These are phyloP conservation scores for Drosophila lacertosa DNA, from an alignment of 1,140 invertebrate species.

Conservation along the genomic window DNA sequence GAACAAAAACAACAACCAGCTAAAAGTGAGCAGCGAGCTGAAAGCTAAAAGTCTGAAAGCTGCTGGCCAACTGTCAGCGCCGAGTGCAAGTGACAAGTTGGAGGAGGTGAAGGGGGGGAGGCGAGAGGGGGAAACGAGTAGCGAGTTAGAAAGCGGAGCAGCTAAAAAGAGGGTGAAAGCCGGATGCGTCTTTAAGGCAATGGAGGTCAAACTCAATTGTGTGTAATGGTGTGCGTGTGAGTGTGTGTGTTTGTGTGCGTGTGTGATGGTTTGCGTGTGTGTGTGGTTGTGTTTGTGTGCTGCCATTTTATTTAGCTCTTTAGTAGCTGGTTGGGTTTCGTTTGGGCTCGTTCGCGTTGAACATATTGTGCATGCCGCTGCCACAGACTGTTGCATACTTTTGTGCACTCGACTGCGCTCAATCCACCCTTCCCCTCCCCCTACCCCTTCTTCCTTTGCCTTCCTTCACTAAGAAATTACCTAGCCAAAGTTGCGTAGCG, in stretches of 20 bases:
- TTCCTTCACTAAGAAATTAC: slow-evolving; percentile 46
- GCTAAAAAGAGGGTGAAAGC: slow-evolving; percentile 6
- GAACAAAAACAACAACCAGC: slow-evolving; percentile 14
- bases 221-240: background rate
- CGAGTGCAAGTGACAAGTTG: slow-evolving; percentile 73
- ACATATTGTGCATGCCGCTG: slow-evolving; percentile 58
- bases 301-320: slow-evolving; percentile 53
- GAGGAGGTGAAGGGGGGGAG: slow-evolving; percentile 5
- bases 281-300: slow-evolving; percentile 10
- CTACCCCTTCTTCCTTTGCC: background rate
- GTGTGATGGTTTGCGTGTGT: slow-evolving; percentile 3
- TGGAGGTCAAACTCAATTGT: slow-evolving; percentile 52
- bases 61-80: slow-evolving; percentile 69
- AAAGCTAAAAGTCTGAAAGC: slow-evolving; percentile 44
- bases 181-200: slow-evolving; percentile 43
- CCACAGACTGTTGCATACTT: slow-evolving; percentile 67
- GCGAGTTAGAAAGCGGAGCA: background rate
- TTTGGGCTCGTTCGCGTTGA: slow-evolving; percentile 14
- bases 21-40: slow-evolving; percentile 18
- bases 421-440: background rate
- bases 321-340: slow-evolving; percentile 35
- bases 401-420: slow-evolving; percentile 49
- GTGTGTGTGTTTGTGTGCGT: slow-evolving; percentile 13
- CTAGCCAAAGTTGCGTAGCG: slow-evolving; percentile 70
- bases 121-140: slow-evolving; percentile 3